Evolutionary conservation across 2,113 vertebrate species (phyloP), one percentile per base, ranked within the genome.

Genomic region (Pagrus major): DNA sequence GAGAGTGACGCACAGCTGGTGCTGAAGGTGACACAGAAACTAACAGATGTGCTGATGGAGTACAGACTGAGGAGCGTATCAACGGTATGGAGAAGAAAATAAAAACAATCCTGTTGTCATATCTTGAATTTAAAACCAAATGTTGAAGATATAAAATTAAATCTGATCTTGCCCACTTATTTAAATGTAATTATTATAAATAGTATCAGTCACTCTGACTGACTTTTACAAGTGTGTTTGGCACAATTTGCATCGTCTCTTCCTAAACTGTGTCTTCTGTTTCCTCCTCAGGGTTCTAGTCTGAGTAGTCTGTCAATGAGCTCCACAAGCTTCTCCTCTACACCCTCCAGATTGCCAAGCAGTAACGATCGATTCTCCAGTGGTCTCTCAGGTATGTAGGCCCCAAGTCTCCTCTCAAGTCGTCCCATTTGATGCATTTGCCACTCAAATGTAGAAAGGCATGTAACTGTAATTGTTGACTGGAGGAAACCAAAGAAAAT

Each of bases 1-100:
- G 95, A 96, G 74, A 88, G 58, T 0, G 95, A 96, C 46, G 95
- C 95, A 47, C 95, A 95, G 82, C 80, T 96, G 54, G 95, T 95
- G 61, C 86, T 96, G 71, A 96, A 95, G 80, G 94, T 96, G 84
- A 96, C 95, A 0, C 95, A 95, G 88, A 96, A 95, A 83, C 86
- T 96, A 68, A 96, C 95, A 11, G 95, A 96, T 52, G 89, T 94
- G 39, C 85, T 96, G 76, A 95, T 96, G 95, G 95, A 96, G 55
- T 96, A 95, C 88, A 90, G 95, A 42, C 94, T 96, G 35, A 91
- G 94, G 76, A 94, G 78, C 4, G 84, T 94, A 10, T 93, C 94
- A 14, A 3, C 78, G 66, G 95, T 96, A 93, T 71, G 77, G 14
- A 58, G 35, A n/a, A n/a, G n/a, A n/a, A n/a, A n/a, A n/a, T 14